Base-by-base conservation (phyloP, 2,888 invertebrate species). In the Pristionchus mayeri region DNA sequence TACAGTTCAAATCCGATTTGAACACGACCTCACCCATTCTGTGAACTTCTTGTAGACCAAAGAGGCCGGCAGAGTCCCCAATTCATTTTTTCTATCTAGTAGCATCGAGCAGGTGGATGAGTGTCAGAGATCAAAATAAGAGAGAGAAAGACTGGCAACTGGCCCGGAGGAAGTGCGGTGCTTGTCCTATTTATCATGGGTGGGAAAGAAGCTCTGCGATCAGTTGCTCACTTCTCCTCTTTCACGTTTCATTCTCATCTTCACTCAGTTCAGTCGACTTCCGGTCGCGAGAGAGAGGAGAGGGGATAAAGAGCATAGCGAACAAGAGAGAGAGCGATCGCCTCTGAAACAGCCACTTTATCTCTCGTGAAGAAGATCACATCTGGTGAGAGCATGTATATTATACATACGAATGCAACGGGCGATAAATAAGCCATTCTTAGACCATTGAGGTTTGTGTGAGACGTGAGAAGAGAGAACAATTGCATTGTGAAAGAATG, bases 141-240 rank as follows among this genome's bases (percentile, higher is more conserved):
- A 63, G 63, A 24, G 24, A 7, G 40, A n/a, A n/a, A n/a, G n/a
- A n/a, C n/a, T n/a, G n/a, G n/a, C 71, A 71, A 44, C 24, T 71
- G 71, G n/a, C 40, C 44, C 24, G 2, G n/a, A 3, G 71, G 71
- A 71, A 71, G 71, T 71, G 71, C 24, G 3, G 7, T 3, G 37
- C 63, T 40, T 71, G 71, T 71, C 71, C 71, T 71, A 71, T 71
- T 71, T 71, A 71, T 71, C 71, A 71, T 71, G 71, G 71, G 71
- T 24, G 40, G 40, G 40, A 24, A 54, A 54, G 54, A 54, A n/a
- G n/a, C n/a, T 54, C 54, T 54, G 21, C 18, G 30, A 9, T 24
- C 4, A 7, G 54, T 34, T 63, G 30, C 63, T 37, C 63, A 34
- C 37, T 40, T 24, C 71, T 24, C 40, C n/a, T 24, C 21, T 71